A percentile compares a stretch with the other conserved stretches of the same genome.
These are phyloP conservation scores for Passer montanus DNA, from an alignment of 2,113 vertebrate species.

Conservation along the genomic window DNA sequence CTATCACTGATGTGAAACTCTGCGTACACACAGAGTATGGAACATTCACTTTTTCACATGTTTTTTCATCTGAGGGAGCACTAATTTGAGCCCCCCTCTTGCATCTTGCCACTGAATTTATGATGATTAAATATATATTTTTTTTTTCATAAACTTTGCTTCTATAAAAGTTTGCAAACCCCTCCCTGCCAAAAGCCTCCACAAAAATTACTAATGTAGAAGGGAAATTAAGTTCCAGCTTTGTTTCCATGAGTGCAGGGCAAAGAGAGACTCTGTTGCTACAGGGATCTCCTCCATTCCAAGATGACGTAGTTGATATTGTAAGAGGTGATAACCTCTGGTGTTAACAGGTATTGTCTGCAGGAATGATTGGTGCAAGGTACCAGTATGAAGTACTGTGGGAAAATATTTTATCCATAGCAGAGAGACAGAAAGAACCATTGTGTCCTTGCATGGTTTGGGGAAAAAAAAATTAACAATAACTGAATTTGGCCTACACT, in stretches of 20 bases:
- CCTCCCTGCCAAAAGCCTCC: fast-evolving
- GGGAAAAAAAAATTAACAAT: fast-evolving
- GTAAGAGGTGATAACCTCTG: neutral
- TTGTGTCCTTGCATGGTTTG: neutral
- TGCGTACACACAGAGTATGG: neutral
- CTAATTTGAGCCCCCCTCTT: neutral
- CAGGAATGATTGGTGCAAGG: neutral
- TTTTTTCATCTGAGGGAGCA: neutral
- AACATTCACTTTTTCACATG: neutral
- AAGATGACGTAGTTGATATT: neutral
- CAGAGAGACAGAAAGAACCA: neutral
- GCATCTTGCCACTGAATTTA: neutral
- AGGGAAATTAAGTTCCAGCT: neutral
- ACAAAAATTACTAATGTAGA: neutral
- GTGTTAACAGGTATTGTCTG: neutral
- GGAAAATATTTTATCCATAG: neutral
- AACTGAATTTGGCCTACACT: neutral
- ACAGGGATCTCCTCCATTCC: neutral
- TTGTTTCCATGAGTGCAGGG: neutral
- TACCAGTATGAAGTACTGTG: neutral
- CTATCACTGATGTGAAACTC: neutral
- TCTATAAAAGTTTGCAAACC: neutral
- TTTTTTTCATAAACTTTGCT: neutral
- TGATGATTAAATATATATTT: neutral
- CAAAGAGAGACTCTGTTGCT: neutral